These are phyloP conservation scores for Hippasteria phrygiana DNA, from an alignment of 53 echinoderm and acorn worm species.

Conservation along the genomic window DNA sequence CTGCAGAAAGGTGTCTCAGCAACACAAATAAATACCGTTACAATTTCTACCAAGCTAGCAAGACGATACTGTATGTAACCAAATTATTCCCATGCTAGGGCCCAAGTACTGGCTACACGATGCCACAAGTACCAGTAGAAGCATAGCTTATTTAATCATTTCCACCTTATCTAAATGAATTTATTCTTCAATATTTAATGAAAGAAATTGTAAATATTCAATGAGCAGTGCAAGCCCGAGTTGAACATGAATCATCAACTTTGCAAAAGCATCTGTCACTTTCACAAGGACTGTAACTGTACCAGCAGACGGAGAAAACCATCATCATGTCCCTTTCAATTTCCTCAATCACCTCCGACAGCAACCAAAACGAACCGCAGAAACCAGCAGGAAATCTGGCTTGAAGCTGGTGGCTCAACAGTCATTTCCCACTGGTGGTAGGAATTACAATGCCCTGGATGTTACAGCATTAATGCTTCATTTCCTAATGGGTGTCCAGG, in stretches of 20 bases:
- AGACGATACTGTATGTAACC: not conserved
- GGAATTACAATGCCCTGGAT: not conserved
- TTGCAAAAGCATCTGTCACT: not conserved
- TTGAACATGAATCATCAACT: constrained; percentile 34
- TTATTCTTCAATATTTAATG: too few relatives aligned
- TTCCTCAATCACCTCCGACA: not conserved
- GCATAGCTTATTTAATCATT: too few relatives aligned
- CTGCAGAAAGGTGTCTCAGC: constrained; percentile 27
- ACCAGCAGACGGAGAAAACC: not conserved
- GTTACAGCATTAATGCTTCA: constrained; percentile 3
- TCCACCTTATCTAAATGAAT: too few relatives aligned
- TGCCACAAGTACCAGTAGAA: not conserved
- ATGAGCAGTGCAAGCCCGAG: too few relatives aligned
- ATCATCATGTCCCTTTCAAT: constrained; percentile 40
- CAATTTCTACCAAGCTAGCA: not conserved
- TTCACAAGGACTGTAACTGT: not conserved
- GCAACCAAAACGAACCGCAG: not conserved
- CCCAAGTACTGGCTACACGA: not conserved
- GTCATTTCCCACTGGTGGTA: not conserved
- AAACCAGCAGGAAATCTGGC: not conserved
- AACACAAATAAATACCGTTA: constrained; percentile 24
- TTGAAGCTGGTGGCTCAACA: too few relatives aligned
- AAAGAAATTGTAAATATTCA: too few relatives aligned
- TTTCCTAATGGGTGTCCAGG: constrained; percentile 46
- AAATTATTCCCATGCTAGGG: too few relatives aligned